A percentile compares a stretch with the other conserved stretches of the same genome.
These are phyloP conservation scores for Rhagologus leucostigma DNA, from an alignment of 2,113 vertebrate species.

Conservation along the genomic window DNA sequence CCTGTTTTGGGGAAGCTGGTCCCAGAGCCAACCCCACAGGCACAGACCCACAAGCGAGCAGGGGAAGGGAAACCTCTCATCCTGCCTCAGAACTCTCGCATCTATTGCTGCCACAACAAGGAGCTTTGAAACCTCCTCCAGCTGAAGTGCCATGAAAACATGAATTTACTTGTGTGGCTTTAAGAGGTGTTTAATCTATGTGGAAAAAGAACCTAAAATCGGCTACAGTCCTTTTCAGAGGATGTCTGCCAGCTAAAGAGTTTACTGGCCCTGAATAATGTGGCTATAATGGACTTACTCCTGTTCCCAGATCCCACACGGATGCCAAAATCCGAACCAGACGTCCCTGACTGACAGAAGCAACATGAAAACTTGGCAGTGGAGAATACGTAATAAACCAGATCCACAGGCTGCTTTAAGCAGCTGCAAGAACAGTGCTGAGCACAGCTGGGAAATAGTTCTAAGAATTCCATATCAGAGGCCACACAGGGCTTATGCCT, in stretches of 20 bases:
- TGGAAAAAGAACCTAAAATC: background rate
- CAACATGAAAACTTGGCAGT: background rate
- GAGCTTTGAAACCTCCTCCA: background rate
- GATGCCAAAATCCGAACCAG: background rate
- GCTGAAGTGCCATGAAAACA: background rate
- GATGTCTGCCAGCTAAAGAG: background rate
- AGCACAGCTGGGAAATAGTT: background rate
- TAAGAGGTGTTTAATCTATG: conserved; percentile 4
- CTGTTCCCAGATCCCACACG: background rate
- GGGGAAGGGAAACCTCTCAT: background rate
- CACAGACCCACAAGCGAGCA: fast-evolving
- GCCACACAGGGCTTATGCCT: background rate
- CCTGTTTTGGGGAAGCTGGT: background rate
- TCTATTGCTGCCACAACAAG: background rate
- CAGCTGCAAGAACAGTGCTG: background rate
- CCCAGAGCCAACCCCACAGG: background rate
- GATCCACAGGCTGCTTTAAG: background rate
- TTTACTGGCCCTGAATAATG: background rate
- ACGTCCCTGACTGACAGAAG: background rate
- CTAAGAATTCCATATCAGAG: background rate
- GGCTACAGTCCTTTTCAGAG: background rate
- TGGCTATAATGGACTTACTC: background rate
- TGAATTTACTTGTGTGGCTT: background rate
- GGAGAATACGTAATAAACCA: background rate
- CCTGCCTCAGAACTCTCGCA: background rate